Base-by-base conservation (phyloP, 2,888 invertebrate genomes). In the Noctuana brunneofusca region DNA sequence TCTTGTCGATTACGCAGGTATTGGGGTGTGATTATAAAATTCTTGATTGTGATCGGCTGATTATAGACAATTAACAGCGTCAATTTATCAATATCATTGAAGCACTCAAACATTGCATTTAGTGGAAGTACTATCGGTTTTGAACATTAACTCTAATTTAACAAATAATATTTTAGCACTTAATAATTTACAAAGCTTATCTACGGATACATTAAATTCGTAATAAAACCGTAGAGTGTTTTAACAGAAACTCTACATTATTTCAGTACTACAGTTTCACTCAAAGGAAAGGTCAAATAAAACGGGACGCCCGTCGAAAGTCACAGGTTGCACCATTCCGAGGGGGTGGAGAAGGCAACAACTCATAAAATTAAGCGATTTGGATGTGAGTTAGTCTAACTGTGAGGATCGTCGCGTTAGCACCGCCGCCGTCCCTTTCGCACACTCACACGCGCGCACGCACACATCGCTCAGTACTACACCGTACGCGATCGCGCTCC, bases 351-450 rank as follows among this genome's bases (percentile, higher is more conserved):
- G 91, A 89, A 90, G 90, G 90, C 91, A 91, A 90, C 91, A 92
- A 92, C 92, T 92, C 92, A 91, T 92, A 92, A 92, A 92, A 92
- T 92, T 90, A 92, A 92, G 91, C 91, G 92, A 91, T 91, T 91
- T 89, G 89, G 90, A 89, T 89, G 89, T 83, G 88, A 89, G 91
- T 90, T 91, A 92, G 92, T 92, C 87, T 89, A 87, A 90, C 89
- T 87, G 89, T 84, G 89, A 87, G 87, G 84, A 89, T 85, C 86
- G 90, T 75, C 85, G 89, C 87, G 89, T 86, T 85, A 88, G 87
- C 89, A 87, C 83, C 79, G 81, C 80, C 79, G 78, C 78, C 78
- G 80, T 84, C 83, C 75, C 78, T 63, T 76, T 83, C 83, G 76
- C 84, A 78, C 86, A 78, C 80, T 64, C 80, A 75, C 75, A 79